Conservation (phyloP, 2,113 vertebrate genomes). For the Oreotrochilus melanogaster region DNA sequence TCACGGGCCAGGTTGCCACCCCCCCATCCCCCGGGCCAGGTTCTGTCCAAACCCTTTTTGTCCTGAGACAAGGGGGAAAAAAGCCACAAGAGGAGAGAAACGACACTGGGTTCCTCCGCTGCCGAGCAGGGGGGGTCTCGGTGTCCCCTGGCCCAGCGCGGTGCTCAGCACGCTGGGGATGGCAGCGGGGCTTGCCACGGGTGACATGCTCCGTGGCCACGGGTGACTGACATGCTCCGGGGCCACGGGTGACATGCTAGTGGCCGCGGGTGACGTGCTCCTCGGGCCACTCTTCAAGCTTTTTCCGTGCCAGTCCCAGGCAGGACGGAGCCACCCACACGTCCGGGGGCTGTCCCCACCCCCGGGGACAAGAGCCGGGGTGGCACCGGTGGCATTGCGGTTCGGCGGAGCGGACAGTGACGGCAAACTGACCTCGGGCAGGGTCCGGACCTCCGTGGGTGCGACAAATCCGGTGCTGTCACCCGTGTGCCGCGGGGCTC, state of each 20-base stretch:
- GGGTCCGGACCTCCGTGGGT: neutral
- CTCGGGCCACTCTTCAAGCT: neutral
- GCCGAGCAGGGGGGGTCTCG: neutral
- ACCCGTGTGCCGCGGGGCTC: neutral
- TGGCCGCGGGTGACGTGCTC: accelerated
- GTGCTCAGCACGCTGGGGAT: neutral
- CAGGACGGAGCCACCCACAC: neutral
- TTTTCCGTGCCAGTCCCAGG: accelerated
- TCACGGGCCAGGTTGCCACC: neutral
- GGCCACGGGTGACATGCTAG: accelerated
- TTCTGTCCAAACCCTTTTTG: neutral
- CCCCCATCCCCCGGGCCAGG: neutral
- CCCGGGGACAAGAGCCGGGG: neutral
- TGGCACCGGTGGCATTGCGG: neutral
- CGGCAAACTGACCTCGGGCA: neutral
- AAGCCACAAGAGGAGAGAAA: neutral
- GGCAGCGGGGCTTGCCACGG: accelerated
- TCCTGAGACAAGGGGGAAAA: neutral
- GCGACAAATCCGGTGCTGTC: neutral
- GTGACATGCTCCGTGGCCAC: accelerated
- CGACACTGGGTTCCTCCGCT: accelerated
- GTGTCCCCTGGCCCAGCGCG: neutral
- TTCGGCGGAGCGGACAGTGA: neutral
- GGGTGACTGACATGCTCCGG: no score
- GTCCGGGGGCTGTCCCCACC: neutral